These are phyloP conservation scores for Brachypteracias leptosomus DNA, from an alignment of 2,113 vertebrate genomes.

Conservation along the genomic window DNA sequence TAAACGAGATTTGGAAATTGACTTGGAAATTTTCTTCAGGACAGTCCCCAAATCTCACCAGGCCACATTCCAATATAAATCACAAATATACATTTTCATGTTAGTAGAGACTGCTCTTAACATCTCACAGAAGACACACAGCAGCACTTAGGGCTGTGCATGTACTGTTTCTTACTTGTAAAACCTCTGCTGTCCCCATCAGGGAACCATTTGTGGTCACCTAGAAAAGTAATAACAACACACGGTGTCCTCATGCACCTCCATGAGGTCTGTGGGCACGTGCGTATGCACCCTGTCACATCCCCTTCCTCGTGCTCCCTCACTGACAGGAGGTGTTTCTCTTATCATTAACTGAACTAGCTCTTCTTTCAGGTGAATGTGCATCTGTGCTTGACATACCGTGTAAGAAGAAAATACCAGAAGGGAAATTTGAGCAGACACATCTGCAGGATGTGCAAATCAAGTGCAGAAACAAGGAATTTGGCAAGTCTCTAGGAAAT, in stretches of 20 bases:
- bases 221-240: neutral
- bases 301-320: neutral
- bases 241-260: accelerated
- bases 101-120: neutral
- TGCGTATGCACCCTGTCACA: neutral
- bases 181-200: neutral
- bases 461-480: constrained; percentile 24
- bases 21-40: neutral
- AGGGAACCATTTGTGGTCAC: neutral
- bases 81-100: neutral
- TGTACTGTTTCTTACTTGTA: neutral
- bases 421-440: constrained; percentile 32
- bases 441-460: constrained; percentile 67
- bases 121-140: accelerated
- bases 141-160: neutral
- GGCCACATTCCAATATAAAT: neutral
- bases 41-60: neutral
- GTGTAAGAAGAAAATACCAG: neutral
- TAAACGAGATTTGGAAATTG: neutral
- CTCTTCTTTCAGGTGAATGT: neutral
- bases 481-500: constrained; percentile 68
- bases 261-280: accelerated
- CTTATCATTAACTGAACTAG: neutral
- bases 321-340: neutral
- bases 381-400: neutral